Base-by-base conservation (phyloP, 2,888 invertebrate genomes). In the Tiliacea citrago region DNA sequence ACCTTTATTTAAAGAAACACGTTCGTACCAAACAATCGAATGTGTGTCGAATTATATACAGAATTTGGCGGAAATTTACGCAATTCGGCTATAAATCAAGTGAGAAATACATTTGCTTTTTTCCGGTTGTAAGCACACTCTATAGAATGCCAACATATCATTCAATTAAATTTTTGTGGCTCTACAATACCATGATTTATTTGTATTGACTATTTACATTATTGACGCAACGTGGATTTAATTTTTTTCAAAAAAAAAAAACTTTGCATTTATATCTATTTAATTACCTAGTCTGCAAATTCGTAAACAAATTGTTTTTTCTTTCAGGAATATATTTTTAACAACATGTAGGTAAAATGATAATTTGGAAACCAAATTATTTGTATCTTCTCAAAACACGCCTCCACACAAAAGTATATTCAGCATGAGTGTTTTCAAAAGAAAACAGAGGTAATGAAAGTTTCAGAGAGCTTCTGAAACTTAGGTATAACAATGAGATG, bases 41-140 rank as follows among this genome's bases (percentile, higher is more conserved):
- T 49, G 24, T 51, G 29, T 68, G 35, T 60, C 47, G 29, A 72
- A 57, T 63, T 62, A 70, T 68, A 77, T 65, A 72, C 39, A 70
- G 35, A 58, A 68, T 49, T 63, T 55, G 47, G 16, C 67, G 69
- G 78, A 85, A 85, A 82, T 75, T 35, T 77, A 74, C 68, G 66
- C 66, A 57, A 73, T 63, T 62, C 55, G 29, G 16, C 49, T 13
- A 83, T 80, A 83, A 85, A 84, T 83, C 83, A 82, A 68, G 49
- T 39, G 42, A 53, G 69, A 49, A 82, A 75, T 60, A 82, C 66
- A 70, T 75, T 84, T 84, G 75, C 73, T 63, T 69, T 73, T 77
- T 79, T 71, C 68, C 68, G 68, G 29, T 66, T 82, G 18, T 68
- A 77, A 73, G 55, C 65, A 53, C 35, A 71, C 71, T 65, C 57